These are phyloP conservation scores for Xiphophorus birchmanni DNA, from an alignment of 2,797 vertebrate genomes.

Conservation along the genomic window DNA sequence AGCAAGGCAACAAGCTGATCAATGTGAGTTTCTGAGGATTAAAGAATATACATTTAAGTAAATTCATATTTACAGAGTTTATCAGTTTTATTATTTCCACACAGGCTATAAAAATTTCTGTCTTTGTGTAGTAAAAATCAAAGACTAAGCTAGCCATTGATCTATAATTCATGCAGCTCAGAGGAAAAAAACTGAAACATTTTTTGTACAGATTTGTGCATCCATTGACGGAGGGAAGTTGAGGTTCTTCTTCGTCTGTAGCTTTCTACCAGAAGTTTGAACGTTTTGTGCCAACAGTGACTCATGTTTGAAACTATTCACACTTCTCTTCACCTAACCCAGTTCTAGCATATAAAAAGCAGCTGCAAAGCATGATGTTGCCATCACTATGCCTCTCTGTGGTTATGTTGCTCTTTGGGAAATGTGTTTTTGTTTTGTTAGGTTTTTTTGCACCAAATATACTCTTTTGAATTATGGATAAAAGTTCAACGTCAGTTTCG, in stretches of 20 bases:
- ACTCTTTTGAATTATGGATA: neutral
- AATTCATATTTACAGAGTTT: neutral
- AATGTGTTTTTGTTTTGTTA: neutral
- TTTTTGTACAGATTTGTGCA: neutral
- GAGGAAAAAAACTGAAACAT: neutral
- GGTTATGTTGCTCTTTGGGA: neutral
- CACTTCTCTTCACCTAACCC: neutral
- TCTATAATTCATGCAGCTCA: neutral
- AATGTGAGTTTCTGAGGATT: conserved; percentile 67
- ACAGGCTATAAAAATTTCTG: neutral
- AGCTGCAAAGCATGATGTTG: neutral
- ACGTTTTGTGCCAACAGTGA: neutral
- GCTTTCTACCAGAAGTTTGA: neutral
- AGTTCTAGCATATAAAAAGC: neutral
- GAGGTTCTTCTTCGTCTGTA: neutral
- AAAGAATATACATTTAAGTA: neutral
- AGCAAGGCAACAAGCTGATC: conserved; percentile 83
- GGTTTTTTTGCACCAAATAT: neutral
- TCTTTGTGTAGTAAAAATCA: neutral
- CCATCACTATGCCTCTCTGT: neutral
- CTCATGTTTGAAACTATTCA: neutral
- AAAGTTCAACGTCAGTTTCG: neutral
- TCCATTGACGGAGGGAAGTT: neutral
- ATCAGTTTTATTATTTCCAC: neutral
- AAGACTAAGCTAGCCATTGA: neutral